A percentile compares a stretch with the other conserved stretches of the same genome.
Evolutionary conservation across 2,888 invertebrate species (phyloP).

Genomic region (Agrotis ipsilon): DNA sequence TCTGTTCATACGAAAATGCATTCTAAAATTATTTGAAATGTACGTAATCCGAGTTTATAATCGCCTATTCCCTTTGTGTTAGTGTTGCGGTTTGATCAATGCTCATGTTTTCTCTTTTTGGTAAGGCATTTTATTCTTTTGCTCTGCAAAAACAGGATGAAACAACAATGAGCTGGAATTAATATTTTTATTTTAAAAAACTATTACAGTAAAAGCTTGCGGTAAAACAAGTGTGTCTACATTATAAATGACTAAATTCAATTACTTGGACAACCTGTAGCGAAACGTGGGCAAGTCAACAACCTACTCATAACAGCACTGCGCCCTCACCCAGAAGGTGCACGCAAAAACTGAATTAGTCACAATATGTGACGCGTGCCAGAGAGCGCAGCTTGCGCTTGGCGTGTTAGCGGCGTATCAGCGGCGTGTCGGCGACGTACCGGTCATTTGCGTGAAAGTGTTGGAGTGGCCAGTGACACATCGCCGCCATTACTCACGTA

Average conservation of each 20-base stretch:
- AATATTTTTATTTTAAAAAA: constrained; percentile 10
- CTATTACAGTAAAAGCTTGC: constrained; percentile 1
- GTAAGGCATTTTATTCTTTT: not conserved
- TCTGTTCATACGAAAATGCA: not conserved
- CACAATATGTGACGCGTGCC: constrained; percentile 22
- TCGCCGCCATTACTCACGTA: constrained; percentile 33
- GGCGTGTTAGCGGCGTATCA: constrained; percentile 21
- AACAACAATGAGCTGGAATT: not conserved
- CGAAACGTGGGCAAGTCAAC: constrained; percentile 11
- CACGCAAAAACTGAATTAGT: constrained; percentile 57
- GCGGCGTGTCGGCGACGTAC: constrained; percentile 9
- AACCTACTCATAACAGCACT: not conserved
- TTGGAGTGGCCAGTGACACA: constrained; percentile 33
- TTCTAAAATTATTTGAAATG: constrained; percentile 1
- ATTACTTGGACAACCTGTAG: constrained; percentile 7
- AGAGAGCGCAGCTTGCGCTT: constrained; percentile 2
- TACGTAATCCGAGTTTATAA: not conserved
- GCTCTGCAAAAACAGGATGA: not conserved
- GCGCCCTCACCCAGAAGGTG: constrained; percentile 1
- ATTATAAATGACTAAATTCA: constrained; percentile 23
- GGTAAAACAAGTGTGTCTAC: constrained; percentile 11
- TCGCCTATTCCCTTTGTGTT: not conserved
- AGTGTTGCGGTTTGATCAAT: not conserved
- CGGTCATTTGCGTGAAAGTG: constrained; percentile 33
- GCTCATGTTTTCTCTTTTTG: not conserved